phyloP scores from a whole-genome alignment of 2,113 vertebrate species.

The Festucalex cinctus region DNA sequence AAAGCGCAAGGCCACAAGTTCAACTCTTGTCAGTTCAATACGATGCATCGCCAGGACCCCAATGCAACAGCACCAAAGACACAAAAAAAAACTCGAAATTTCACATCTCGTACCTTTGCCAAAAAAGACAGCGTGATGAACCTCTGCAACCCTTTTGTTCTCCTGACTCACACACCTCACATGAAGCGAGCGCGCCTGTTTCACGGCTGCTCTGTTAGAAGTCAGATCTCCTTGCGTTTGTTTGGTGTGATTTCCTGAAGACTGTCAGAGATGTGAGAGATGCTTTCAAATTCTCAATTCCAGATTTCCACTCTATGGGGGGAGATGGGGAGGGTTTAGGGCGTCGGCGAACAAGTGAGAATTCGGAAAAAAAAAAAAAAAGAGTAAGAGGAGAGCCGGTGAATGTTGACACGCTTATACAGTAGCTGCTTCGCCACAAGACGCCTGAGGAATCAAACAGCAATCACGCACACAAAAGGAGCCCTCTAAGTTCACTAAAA shows the following conservation, averaged over 20 bases:
- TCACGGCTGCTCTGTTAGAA: conserved; percentile 56
- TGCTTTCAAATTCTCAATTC: conserved; percentile 66
- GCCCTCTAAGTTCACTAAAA: conserved; percentile 72
- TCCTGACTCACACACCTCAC: conserved; percentile 63
- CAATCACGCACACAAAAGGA: conserved; percentile 61
- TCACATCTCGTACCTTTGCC: conserved; percentile 62
- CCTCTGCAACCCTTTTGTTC: conserved; percentile 65
- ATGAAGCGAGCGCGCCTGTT: conserved; percentile 57
- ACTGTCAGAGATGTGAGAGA: conserved; percentile 70
- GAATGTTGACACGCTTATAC: conserved; percentile 65
- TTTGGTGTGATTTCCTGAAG: conserved; percentile 71
- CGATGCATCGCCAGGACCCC: conserved; percentile 57
- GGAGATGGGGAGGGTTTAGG: neutral
- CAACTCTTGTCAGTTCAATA: conserved; percentile 63
- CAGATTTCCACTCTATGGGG: conserved; percentile 57
- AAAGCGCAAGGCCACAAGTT: conserved; percentile 50
- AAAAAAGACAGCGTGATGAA: conserved; percentile 65
- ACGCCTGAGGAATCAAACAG: conserved; percentile 70
- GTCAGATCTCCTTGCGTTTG: conserved; percentile 67
- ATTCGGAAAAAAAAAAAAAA: conserved; percentile 57
- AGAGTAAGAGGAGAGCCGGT: conserved; percentile 59
- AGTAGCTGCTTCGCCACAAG: conserved; percentile 66
- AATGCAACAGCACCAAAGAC: conserved; percentile 51
- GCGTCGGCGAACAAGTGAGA: conserved; percentile 56
- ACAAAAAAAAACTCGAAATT: conserved; percentile 37